Evolutionary conservation across 2,797 vertebrate species (phyloP), one percentile per base, ranked within the genome.

Genomic region (Anguilla pacifica): DNA sequence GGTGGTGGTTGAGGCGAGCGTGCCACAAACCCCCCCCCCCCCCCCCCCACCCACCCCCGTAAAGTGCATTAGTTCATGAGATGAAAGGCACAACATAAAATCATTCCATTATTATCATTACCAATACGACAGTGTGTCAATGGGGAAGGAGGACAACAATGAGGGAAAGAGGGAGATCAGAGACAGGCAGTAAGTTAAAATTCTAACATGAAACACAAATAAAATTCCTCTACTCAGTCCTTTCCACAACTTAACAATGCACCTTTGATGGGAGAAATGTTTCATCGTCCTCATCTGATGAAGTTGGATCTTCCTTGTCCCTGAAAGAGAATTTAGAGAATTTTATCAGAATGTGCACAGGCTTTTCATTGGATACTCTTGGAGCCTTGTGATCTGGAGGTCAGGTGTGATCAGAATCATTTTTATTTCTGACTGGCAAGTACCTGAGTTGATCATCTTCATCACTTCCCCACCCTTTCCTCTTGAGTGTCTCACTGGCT

Each of bases 251-350:
- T 91, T 89, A 92, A 87, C 61, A n/a, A 31, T 25, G 17, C 95
- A 97, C 96, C 96, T 97, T 97, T 72, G 95, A 94, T 90, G 96
- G 96, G 83, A 97, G 93, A 88, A 95, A 95, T 74, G 94, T 92
- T 74, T 96, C 92, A 85, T 97, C 96, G 86, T 97, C 96, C 88
- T 96, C 94, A 87, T 94, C 96, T 86, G 96, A 97, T 91, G 95
- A 97, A 35, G 93, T 91, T 0, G 95, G 93, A 84, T 92, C 95
- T 90, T 94, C 95, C 88, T 96, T 96, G 84, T 93, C 91, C 93
- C 96, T 97, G 90, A 57, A 85, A 31, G 81, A 94, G 22, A 90
- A 89, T 13, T 89, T 88, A 87, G 88, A 39, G 51, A 1, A 59
- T 81, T 81, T 70, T 49, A 6, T 64, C 25, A 35, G 86, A 39